Evolutionary conservation across 1,140 invertebrate species (phyloP), one percentile per base, ranked within the genome.

Genomic region (Drosophila busckii): DNA sequence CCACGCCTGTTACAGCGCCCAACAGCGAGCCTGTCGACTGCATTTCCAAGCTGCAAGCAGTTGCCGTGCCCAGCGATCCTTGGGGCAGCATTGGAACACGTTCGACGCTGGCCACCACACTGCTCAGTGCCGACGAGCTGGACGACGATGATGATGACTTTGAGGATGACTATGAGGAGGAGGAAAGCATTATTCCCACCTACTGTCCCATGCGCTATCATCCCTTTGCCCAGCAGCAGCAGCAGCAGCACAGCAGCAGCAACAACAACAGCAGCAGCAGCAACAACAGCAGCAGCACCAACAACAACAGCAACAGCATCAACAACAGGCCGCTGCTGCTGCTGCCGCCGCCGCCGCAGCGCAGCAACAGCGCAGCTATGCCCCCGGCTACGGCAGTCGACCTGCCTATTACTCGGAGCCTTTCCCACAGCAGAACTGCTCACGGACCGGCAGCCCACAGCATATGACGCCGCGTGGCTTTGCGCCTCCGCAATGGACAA

Each of bases 131-230:
- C 22, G 89, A 89, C 48, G 88, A 89, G 38, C 31, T 87, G 44
- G 86, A 87, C 40, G 89, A 89, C 37, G 89, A 90, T 38, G 89
- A 90, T 19, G 89, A 90, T 54, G 89, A 90, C 45, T 90, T 90
- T 17, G 89, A 90, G 34, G 89, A 90, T 54, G 89, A 90, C 25
- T 87, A 90, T 40, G 86, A 87, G 58, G 88, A 89, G 59, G 88
- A 88, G 41, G 87, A 87, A 42, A 87, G 84, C 58, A 87, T 87
- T 29, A 87, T 87, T 64, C 82, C 86, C 44, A 87, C 85, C 37
- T 87, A 87, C 40, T 87, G 80, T 32, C 78, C 84, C 15, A 56
- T 87, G 38, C 63, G 83, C 4, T 87, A 85, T 38, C 83, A 85
- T 60, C 62, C 78, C 19, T 78, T 84, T 64, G 53, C 82, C 22